A percentile compares a stretch with the other conserved stretches of the same genome.
These are phyloP conservation scores for Hydractinia symbiolongicarpus DNA, from an alignment of 30 jellyfish, hydroid and myxozoan genomes.

Conservation along the genomic window DNA sequence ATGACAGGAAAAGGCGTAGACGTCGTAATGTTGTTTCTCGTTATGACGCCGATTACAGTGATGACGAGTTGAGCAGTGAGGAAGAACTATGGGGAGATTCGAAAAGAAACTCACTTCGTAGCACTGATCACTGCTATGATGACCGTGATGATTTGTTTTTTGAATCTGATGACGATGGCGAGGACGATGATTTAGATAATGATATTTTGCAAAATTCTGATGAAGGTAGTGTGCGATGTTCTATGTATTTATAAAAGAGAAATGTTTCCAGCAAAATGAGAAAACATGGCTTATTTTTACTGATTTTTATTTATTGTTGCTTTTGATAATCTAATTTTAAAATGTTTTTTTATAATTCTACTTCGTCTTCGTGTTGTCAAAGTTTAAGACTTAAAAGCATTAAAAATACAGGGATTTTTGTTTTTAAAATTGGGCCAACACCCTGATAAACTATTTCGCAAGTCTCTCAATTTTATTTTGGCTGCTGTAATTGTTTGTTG, in stretches of 20 bases:
- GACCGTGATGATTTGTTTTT: constrained; percentile 83
- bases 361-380: no score
- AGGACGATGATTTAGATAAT: constrained; percentile 23
- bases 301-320: no score
- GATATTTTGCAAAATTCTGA: constrained; percentile 79
- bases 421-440: no score
- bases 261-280: no score
- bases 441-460: no score
- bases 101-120: constrained; percentile 29
- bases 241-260: neutral
- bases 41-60: constrained; percentile 21
- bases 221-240: constrained; percentile 58
- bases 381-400: no score
- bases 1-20: constrained; percentile 17
- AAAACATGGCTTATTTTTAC: no score
- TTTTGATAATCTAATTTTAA: no score
- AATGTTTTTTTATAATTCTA: no score
- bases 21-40: neutral
- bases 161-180: constrained; percentile 80
- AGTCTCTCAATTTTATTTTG: no score
- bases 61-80: constrained; percentile 19
- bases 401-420: no score
- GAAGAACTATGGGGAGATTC: constrained; percentile 35
- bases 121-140: constrained; percentile 63
- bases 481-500: no score